Evolutionary conservation across 2,113 vertebrate genomes (phyloP).

Genomic region (Nothoprocta pentlandii): DNA sequence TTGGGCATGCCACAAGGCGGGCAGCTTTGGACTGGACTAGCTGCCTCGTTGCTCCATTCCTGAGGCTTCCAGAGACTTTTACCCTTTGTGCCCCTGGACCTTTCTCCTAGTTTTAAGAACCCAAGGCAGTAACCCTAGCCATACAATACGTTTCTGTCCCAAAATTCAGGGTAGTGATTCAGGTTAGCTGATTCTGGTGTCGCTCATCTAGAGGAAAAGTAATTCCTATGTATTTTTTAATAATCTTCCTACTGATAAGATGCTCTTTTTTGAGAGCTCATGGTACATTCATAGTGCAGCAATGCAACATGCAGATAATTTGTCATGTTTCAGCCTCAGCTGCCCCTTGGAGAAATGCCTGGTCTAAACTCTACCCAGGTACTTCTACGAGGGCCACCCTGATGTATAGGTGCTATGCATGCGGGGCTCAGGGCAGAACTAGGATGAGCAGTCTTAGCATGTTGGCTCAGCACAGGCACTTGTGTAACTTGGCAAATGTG

Average conservation of each 20-base stretch:
- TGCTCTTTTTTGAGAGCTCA: fast-evolving
- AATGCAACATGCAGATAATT: no score
- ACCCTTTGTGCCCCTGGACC: neutral
- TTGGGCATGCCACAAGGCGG: neutral
- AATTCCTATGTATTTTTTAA: neutral
- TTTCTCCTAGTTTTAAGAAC: neutral
- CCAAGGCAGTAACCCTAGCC: neutral
- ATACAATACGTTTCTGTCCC: neutral
- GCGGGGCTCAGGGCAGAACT: neutral
- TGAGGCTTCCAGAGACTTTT: neutral
- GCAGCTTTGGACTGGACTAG: neutral
- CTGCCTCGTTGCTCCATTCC: neutral
- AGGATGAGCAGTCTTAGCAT: no score
- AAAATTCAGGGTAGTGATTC: neutral
- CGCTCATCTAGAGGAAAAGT: neutral
- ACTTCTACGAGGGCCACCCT: neutral
- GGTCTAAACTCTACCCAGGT: neutral
- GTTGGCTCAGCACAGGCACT: neutral
- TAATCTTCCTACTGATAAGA: neutral
- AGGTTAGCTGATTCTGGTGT: neutral
- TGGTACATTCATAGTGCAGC: fast-evolving
- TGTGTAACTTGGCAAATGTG: neutral
- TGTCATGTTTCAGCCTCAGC: neutral
- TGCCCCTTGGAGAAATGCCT: neutral
- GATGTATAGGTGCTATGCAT: no score